Evolutionary conservation across 2,797 vertebrate genomes (phyloP), one percentile per base, ranked within the genome.

Genomic region (Lagocephalus sceleratus): DNA sequence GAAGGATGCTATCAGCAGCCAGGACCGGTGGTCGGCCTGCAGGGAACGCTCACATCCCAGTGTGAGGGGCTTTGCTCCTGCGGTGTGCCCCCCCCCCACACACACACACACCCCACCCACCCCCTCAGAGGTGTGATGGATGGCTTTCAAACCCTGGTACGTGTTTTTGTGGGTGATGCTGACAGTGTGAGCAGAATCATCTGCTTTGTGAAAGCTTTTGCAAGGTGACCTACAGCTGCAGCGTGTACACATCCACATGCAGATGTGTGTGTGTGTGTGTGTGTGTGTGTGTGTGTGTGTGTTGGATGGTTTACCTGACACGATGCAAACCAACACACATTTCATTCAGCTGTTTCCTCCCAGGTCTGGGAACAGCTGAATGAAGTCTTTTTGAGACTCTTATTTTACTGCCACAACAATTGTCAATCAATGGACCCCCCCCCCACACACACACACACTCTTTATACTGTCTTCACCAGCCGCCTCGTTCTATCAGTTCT

Each of bases 191-290:
- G 21, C 38, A 46, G 7, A 57, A 60, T 43, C 44, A 60, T 50
- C 59, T 21, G 6, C 19, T 23, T 57, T 48, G 29, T 20, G 40
- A 52, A 40, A 39, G 57, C 57, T 69, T 78, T 74, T 47, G 56
- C 56, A 76, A 62, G 68, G 77, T 76, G 77, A 83, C 58, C 50
- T 56, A 11, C 52, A 69, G 23, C 29, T 52, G 49, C 17, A 55
- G 32, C 7, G 8, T 54, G 45, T n/a, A 44, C 51, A 53, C 15
- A 29, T 63, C 70, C 32, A 60, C 19, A 60, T 53, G 57, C 54
- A 40, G n/a, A 35, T 68, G 54, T n/a, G n/a, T n/a, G n/a, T n/a
- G n/a, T n/a, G n/a, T n/a, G n/a, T n/a, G n/a, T n/a, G n/a, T n/a
- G n/a, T n/a, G n/a, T n/a, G n/a, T n/a, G n/a, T n/a, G n/a, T n/a